Evolutionary conservation across 1,140 invertebrate species (phyloP).

Genomic region (Heliothis virescens): DNA sequence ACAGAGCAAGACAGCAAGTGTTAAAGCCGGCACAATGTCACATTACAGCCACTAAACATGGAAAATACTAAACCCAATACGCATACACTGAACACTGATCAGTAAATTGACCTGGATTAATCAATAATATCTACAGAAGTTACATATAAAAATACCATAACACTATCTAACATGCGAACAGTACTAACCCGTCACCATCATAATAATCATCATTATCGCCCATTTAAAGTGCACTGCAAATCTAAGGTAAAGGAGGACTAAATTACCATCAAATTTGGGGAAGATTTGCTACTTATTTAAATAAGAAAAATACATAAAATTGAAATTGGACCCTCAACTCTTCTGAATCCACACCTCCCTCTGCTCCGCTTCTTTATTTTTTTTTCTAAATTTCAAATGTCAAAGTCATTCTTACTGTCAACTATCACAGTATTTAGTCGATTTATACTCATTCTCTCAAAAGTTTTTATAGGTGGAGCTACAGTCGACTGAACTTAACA

Average conservation of each 20-base stretch:
- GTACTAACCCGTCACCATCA: conserved; percentile 83
- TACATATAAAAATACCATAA: conserved; percentile 29
- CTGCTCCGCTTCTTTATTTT: conserved; percentile 2
- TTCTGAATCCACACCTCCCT: conserved; percentile 18
- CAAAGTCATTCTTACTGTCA: conserved; percentile 5
- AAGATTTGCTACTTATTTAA: conserved; percentile 23
- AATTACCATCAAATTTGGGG: conserved; percentile 65
- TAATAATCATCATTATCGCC: conserved; percentile 81
- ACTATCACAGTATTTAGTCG: not conserved
- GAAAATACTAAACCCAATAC: not conserved
- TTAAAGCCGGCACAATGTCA: conserved; percentile 15
- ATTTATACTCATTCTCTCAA: not conserved
- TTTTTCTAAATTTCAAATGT: conserved; percentile 14
- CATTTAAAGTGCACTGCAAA: conserved; percentile 63
- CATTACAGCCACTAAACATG: not conserved
- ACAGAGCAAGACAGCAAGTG: not conserved
- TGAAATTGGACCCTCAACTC: conserved; percentile 5
- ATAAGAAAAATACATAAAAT: conserved; percentile 18
- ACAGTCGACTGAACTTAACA: too few species aligned
- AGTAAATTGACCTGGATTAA: not conserved
- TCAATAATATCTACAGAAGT: conserved; percentile 19
- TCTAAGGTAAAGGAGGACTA: conserved; percentile 53
- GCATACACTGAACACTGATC: not conserved
- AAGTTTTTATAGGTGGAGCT: too few species aligned
- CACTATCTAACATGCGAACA: conserved; percentile 46